Base-by-base conservation (phyloP, 2,797 vertebrate species). In the Spea hammondii region DNA sequence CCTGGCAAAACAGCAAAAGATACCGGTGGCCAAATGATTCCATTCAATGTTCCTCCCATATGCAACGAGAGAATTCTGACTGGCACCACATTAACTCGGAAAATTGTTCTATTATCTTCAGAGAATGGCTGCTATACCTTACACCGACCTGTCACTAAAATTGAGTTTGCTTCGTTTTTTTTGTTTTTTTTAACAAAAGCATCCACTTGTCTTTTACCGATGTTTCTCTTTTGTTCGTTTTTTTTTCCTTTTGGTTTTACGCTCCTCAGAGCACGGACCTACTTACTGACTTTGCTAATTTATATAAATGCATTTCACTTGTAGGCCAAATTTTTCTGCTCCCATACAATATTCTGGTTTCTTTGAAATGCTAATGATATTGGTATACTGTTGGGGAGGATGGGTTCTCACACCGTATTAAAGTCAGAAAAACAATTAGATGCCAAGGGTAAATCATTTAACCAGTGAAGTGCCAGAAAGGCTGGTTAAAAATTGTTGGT, bases 201-300 rank as follows among this genome's bases (percentile, higher is more conserved):
- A 46, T 4, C 11, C 62, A 14, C 71, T 67, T 17, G 71, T 74
- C 70, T 79, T 13, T 44, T 60, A 46, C 54, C 70, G 64, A 10
- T 5, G 32, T 53, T 74, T 79, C 65, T 65, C 14, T 60, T 67
- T 74, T 44, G 49, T 51, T 72, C n/a, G 49, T 51, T 72, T n/a
- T 54, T 53, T 12, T 59, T 62, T 64, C 3, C 55, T 62, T 45
- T 62, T 64, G 11, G 72, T 60, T 64, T 69, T 74, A 47, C 50
- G 65, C 65, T 79, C 78, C 78, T 79, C 32, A 49, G 72, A 74
- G 78, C 72, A 55, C 54, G 75, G 78, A 79, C 72, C 78, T 79
- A 74, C 72, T 75, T 79, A 79, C 59, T 79, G 57, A 62, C 12
- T 77, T 45, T 77, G 49, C 72, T 79, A 79, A 74, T 79, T 79